Evolutionary conservation across 2,888 invertebrate genomes (phyloP).

Genomic region (Tuta absoluta): DNA sequence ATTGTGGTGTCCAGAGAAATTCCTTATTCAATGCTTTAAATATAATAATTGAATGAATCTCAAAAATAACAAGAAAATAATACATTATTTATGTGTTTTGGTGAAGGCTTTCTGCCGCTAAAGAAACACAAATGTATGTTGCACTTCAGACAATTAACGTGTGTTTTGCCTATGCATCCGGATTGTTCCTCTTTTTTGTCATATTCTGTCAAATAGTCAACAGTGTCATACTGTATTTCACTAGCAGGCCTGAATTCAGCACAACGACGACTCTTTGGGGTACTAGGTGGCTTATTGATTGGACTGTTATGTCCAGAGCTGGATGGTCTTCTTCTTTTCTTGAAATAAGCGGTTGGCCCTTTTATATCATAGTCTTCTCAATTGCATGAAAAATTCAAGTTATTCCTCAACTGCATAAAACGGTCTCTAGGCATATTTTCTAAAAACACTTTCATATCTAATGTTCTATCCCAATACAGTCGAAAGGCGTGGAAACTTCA

Average conservation of each 20-base stretch:
- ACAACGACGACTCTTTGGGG: neutral
- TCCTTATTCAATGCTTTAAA: too few species aligned
- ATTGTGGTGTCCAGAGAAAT: too few species aligned
- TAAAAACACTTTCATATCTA: neutral
- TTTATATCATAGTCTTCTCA: neutral
- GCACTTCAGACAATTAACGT: too few species aligned
- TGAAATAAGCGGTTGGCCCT: neutral
- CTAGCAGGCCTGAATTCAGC: neutral
- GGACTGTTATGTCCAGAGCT: neutral
- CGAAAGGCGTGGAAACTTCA: neutral
- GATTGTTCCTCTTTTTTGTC: neutral
- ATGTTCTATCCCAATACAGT: neutral
- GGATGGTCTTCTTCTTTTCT: slow-evolving; percentile 2
- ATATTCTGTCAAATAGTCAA: neutral
- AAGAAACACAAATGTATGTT: too few species aligned
- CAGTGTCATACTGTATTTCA: too few species aligned
- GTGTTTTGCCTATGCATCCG: neutral
- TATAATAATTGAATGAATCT: too few species aligned
- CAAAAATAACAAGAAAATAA: too few species aligned
- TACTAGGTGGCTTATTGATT: neutral
- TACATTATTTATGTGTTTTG: too few species aligned
- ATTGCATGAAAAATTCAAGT: neutral
- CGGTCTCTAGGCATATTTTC: slow-evolving; percentile 8
- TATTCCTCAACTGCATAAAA: slow-evolving; percentile 9
- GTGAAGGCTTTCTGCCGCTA: too few species aligned